Evolutionary conservation across 2,113 vertebrate species (phyloP), one percentile per base, ranked within the genome.

Genomic region (Corynorhinus townsendii): DNA sequence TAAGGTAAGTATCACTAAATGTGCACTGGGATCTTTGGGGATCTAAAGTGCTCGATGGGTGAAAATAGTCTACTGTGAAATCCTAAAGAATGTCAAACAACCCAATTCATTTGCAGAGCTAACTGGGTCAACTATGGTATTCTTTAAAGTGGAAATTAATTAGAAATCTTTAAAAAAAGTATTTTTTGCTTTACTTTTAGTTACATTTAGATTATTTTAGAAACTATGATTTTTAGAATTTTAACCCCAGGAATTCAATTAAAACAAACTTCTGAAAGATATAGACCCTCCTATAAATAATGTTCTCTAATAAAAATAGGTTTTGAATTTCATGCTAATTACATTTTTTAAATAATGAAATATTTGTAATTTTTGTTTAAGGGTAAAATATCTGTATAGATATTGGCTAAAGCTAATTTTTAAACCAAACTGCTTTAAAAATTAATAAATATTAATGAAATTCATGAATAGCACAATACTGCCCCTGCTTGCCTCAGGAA

Each of bases 1-100:
- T 88, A 96, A 96, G 96, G 96, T 96, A 95, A 97, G 96, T 96
- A 97, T 90, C 95, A 84, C 92, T 96, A 92, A 96, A 81, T 77
- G 82, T 92, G 89, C 82, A 12, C 24, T 52, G 96, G 76, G 86
- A 49, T 94, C 89, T 94, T 95, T 30, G 33, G 89, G 79, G 89
- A 84, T 49, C 64, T 79, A 72, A 89, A 71, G 88, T 52, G 19
- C 90, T 71, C 92, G 90, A 38, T 1, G 4, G 52, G 45, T 81
- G 89, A 86, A 93, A 88, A 89, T 4, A 52, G 93, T 52, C 76
- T 85, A 80, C 80, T 82, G 82, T 73, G 88, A 95, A 94, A 94
- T 90, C 47, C 84, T 79, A 24, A 86, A 93, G 72, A 85, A 89
- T 90, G 88, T 86, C 90, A 92, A 95, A 94, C 75, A 86, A 86